Percentiles rank a stretch among this genome's conserved stretches.
These are phyloP conservation scores for Litocranius walleri DNA, from an alignment of 2,113 vertebrate species.

Conservation along the genomic window DNA sequence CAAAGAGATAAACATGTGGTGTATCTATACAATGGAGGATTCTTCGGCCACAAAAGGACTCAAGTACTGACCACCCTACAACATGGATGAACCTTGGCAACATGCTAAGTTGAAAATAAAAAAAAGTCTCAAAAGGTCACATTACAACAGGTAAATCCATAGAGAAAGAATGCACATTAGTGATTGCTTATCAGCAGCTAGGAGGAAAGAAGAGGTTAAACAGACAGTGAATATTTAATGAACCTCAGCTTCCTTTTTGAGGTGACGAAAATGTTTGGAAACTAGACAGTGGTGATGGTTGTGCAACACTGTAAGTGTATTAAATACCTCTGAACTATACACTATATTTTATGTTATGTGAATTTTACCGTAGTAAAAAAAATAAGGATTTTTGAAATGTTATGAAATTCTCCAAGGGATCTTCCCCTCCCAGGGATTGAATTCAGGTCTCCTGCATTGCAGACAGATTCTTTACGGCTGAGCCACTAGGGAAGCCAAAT, in stretches of 20 bases:
- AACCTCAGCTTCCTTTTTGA: neutral
- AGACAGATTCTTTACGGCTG: neutral
- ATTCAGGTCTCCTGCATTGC: neutral
- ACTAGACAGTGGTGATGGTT: neutral
- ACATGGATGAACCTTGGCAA: neutral
- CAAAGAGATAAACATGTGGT: neutral
- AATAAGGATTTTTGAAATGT: neutral
- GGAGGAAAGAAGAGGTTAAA: accelerated
- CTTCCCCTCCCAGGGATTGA: neutral
- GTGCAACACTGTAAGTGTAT: neutral
- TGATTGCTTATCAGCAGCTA: neutral
- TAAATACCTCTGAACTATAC: neutral
- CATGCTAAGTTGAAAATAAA: neutral
- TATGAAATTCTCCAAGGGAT: neutral
- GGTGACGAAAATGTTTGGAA: neutral
- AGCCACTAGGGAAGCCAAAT: neutral
- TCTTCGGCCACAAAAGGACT: neutral
- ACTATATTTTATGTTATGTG: neutral
- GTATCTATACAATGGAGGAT: neutral
- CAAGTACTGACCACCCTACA: neutral
- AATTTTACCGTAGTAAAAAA: neutral
- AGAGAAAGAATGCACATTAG: neutral
- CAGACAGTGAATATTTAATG: too few relatives aligned
- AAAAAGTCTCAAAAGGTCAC: neutral
- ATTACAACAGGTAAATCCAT: neutral